Base-by-base conservation (phyloP, 1,140 invertebrate species). In the Copidosoma floridanum region DNA sequence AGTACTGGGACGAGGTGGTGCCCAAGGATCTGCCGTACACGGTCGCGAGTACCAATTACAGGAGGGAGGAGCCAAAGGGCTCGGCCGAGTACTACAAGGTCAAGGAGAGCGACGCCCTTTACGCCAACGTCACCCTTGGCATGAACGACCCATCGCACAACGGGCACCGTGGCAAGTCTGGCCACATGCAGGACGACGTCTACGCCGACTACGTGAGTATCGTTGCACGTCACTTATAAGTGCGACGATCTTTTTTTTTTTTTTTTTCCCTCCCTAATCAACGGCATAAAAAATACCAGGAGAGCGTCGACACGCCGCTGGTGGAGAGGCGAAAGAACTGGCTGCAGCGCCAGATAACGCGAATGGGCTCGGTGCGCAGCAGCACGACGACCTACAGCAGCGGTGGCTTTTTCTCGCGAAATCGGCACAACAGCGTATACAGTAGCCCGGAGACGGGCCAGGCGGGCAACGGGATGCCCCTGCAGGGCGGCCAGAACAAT, bases 1-100 rank as follows among this genome's bases (percentile, higher is more conserved):
- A 93, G 68, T 93, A 92, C 70, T 95, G 92, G 92, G 91, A 94
- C 68, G 91, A 94, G 65, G 90, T 93, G 41, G 89, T 95, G 26
- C 92, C 92, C 1, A 89, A 89, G 73, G 90, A 93, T 69, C 76
- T 95, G 63, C 93, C 93, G 1, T 93, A 93, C 64, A 93, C 91
- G 0, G 85, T 93, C 0, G 91, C 90, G 0, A 92, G 90, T 5
- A 91, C 93, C 68, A 89, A 92, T 61, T 93, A 92, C 67, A 76
- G 91, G 1, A 81, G 85, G 14, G 85, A 88, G 60, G 91, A 93
- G 68, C 91, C 91, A 1, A 88, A 91, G 67, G 91, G 90, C 38
- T 93, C 90, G 0, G 91, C 91, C 0, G 90, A 93, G 67, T 86
- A 86, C 65, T 92, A 91, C 72, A 93, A 92, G 77, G 86, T 93